Percentiles rank a stretch among this genome's conserved stretches.
These are phyloP conservation scores for Scarus forsteni DNA, from an alignment of 2,797 vertebrate genomes.

Conservation along the genomic window DNA sequence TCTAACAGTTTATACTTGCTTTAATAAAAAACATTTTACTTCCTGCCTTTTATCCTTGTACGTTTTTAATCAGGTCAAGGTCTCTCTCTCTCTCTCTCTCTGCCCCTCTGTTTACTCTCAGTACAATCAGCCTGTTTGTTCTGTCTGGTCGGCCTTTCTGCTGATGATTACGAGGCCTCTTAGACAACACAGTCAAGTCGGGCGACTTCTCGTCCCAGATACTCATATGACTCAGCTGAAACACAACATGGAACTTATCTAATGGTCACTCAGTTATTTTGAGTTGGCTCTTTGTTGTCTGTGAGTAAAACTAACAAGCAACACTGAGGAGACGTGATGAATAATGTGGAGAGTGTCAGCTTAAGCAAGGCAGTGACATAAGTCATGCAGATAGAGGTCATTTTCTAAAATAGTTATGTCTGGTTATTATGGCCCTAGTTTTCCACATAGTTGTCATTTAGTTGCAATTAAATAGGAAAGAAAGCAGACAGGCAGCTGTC, in stretches of 20 bases:
- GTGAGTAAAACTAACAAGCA: constrained; percentile 21
- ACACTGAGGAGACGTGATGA: neutral
- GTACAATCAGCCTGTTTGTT: constrained; percentile 17
- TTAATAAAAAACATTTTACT: neutral
- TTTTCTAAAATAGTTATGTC: no score
- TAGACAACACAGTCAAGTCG: neutral
- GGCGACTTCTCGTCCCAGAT: constrained; percentile 20
- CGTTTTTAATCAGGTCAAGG: constrained; percentile 3
- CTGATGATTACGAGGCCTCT: constrained; percentile 4
- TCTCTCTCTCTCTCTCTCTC: constrained; percentile 5
- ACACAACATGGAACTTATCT: constrained; percentile 11
- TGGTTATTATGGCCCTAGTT: no score
- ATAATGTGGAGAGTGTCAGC: neutral
- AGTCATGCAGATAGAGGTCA: neutral
- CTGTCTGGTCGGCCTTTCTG: constrained; percentile 12
- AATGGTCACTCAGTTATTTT: constrained; percentile 15
- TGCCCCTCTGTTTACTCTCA: constrained; percentile 3
- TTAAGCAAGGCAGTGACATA: neutral
- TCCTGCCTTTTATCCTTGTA: neutral
- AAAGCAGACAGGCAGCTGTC: no score
- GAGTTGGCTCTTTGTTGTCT: constrained; percentile 26
- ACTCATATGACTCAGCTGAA: constrained; percentile 36
- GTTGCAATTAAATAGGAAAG: no score
- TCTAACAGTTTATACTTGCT: neutral
- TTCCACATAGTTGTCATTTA: no score